A percentile compares a stretch with the other conserved stretches of the same genome.
Evolutionary conservation across 1,140 invertebrate species (phyloP).

Genomic region (Lasaia peninsularis): DNA sequence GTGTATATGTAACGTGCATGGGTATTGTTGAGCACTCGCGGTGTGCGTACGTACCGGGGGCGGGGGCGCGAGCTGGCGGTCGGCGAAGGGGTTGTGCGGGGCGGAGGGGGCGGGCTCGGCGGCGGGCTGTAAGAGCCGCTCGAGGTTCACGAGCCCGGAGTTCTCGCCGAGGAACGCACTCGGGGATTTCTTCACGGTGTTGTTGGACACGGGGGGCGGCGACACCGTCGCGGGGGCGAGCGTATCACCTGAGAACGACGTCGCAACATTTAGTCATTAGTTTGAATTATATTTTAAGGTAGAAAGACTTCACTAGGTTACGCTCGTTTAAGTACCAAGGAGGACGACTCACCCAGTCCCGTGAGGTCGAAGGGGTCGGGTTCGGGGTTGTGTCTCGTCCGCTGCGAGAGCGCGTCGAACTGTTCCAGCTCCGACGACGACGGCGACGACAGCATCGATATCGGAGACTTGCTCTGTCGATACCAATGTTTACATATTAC

Average conservation of each 20-base stretch:
- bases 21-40: not conserved
- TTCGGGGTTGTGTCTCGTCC: constrained; percentile 55
- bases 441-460: constrained; percentile 74
- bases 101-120: constrained; percentile 30
- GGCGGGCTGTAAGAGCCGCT: constrained; percentile 90
- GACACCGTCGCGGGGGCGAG: too few species aligned
- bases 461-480: constrained; percentile 55
- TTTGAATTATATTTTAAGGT: too few species aligned
- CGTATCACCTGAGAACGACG: not conserved
- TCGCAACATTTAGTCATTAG: too few species aligned
- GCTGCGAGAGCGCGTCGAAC: constrained; percentile 89
- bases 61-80: constrained; percentile 36
- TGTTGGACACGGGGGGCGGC: constrained; percentile 61
- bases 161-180: constrained; percentile 96
- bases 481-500: not conserved
- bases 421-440: constrained; percentile 88
- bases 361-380: constrained; percentile 86
- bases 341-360: constrained; percentile 61
- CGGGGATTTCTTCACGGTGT: constrained; percentile 88
- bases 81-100: constrained; percentile 73
- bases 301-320: too few species aligned
- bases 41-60: constrained; percentile 28
- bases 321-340: too few species aligned
- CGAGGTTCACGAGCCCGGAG: constrained; percentile 94
- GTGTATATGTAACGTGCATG: not conserved